These are phyloP conservation scores for Scalopus aquaticus DNA, from an alignment of 2,113 vertebrate genomes.

Conservation along the genomic window DNA sequence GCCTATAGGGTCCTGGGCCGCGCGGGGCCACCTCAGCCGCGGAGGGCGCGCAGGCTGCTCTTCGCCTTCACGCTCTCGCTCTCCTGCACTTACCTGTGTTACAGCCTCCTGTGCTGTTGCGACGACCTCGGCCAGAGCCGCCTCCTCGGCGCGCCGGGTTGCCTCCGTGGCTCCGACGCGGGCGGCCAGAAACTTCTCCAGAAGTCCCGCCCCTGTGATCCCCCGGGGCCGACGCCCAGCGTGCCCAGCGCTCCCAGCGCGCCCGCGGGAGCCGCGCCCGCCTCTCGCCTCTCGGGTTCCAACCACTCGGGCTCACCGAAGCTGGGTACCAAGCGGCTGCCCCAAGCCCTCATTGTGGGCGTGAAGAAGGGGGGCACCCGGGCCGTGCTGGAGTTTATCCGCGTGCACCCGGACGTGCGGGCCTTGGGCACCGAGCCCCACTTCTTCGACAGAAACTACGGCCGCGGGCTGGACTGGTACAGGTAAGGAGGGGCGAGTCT, in stretches of 20 bases:
- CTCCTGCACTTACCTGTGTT: slow-evolving; percentile 92
- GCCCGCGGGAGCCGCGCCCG: slow-evolving; percentile 21
- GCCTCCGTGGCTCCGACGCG: slow-evolving; percentile 82
- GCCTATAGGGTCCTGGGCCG: slow-evolving; percentile 91
- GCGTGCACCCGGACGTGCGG: slow-evolving; percentile 96
- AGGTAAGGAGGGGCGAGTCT: slow-evolving; percentile 87
- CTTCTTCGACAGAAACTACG: slow-evolving; percentile 98
- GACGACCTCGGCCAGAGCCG: slow-evolving; percentile 86
- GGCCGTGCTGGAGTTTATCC: slow-evolving; percentile 97
- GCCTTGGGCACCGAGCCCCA: slow-evolving; percentile 96
- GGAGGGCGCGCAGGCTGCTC: slow-evolving; percentile 89
- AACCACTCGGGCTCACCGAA: slow-evolving; percentile 77
- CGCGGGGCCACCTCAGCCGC: slow-evolving; percentile 87
- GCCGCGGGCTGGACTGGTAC: slow-evolving; percentile 96
- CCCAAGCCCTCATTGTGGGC: slow-evolving; percentile 94
- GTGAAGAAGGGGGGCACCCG: slow-evolving; percentile 98
- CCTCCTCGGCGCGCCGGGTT: slow-evolving; percentile 81
- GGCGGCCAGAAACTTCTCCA: slow-evolving; percentile 90
- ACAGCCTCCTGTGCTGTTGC: slow-evolving; percentile 90
- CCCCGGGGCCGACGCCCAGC: slow-evolving; percentile 71
- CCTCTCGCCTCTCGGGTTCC: slow-evolving; percentile 32
- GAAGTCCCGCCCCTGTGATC: slow-evolving; percentile 85
- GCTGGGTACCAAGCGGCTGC: slow-evolving; percentile 91
- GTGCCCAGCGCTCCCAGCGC: slow-evolving; percentile 47
- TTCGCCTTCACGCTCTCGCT: slow-evolving; percentile 92